A percentile compares a stretch with the other conserved stretches of the same genome.
Conservation (phyloP, 1,140 invertebrate genomes). For the Conus betulinus region DNA sequence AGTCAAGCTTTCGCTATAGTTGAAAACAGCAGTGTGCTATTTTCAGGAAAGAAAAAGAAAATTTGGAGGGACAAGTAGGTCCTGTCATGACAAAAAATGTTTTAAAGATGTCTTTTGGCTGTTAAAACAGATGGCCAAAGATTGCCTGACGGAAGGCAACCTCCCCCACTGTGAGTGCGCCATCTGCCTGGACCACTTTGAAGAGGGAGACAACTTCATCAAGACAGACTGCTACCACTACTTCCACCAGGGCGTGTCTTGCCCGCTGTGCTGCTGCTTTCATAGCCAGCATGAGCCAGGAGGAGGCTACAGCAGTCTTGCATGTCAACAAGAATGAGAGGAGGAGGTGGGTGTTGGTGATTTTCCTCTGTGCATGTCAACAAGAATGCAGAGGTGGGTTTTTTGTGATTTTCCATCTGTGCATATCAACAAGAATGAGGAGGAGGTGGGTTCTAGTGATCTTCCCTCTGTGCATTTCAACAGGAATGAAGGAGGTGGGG, state of each 20-base stretch:
- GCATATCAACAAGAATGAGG: too few species aligned
- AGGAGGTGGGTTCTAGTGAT: too few species aligned
- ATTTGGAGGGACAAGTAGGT: too few species aligned
- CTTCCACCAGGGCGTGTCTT: slow-evolving; percentile 90
- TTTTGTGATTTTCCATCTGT: too few species aligned
- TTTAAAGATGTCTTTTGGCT: not conserved
- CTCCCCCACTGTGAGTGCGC: slow-evolving; percentile 89
- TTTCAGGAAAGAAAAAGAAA: too few species aligned
- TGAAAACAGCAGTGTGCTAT: too few species aligned
- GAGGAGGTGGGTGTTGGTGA: too few species aligned
- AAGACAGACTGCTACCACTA: slow-evolving; percentile 94
- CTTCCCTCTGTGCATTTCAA: too few species aligned
- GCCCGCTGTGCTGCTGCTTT: slow-evolving; percentile 82
- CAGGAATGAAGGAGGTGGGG: too few species aligned
- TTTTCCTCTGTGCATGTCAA: too few species aligned
- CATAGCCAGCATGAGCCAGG: slow-evolving; percentile 43
- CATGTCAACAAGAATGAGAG: not conserved
- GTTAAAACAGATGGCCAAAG: slow-evolving; percentile 76
- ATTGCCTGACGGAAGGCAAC: slow-evolving; percentile 88
- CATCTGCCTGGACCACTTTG: slow-evolving; percentile 91
- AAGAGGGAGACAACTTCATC: slow-evolving; percentile 87
- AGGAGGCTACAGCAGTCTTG: not conserved
- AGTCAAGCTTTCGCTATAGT: not conserved
- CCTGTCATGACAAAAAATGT: too few species aligned
- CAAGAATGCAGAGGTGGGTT: not conserved